phyloP scores from a whole-genome alignment of 2,888 invertebrate genomes.

The Pharmacophagus antenor region DNA sequence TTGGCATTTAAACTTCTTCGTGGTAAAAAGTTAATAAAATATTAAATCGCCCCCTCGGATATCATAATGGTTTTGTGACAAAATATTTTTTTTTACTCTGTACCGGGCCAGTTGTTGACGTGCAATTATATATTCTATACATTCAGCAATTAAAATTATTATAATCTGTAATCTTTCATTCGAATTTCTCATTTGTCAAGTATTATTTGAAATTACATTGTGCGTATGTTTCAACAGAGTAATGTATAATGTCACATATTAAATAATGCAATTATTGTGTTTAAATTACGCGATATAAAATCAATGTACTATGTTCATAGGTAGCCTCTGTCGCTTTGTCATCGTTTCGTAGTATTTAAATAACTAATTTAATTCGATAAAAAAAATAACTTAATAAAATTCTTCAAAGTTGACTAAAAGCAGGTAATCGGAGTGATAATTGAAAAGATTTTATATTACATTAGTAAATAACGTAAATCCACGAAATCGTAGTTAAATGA shows the following conservation, averaged over 20 bases:
- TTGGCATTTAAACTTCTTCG: too few relatives aligned
- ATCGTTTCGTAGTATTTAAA: slow-evolving; percentile 51
- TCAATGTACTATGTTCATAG: slow-evolving; percentile 22
- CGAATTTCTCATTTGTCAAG: too few relatives aligned
- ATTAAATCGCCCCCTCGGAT: too few relatives aligned
- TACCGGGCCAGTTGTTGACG: too few relatives aligned
- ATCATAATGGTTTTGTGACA: too few relatives aligned
- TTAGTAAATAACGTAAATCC: slow-evolving; percentile 32
- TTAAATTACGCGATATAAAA: slow-evolving; percentile 4
- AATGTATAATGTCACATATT: neutral
- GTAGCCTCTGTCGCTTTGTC: slow-evolving; percentile 76
- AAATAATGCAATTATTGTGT: slow-evolving; percentile 20
- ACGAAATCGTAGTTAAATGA: neutral
- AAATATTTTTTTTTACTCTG: too few relatives aligned
- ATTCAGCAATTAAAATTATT: too few relatives aligned
- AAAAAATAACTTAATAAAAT: slow-evolving; percentile 53
- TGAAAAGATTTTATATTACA: slow-evolving; percentile 44
- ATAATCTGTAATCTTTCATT: too few relatives aligned
- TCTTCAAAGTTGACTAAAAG: slow-evolving; percentile 65
- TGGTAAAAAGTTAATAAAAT: too few relatives aligned
- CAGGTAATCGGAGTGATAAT: slow-evolving; percentile 75
- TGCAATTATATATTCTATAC: too few relatives aligned
- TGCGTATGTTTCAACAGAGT: too few relatives aligned
- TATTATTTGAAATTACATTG: too few relatives aligned
- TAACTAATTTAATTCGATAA: slow-evolving; percentile 58